Conservation (phyloP, 2,888 invertebrate species). For the Polydrusus cervinus region DNA sequence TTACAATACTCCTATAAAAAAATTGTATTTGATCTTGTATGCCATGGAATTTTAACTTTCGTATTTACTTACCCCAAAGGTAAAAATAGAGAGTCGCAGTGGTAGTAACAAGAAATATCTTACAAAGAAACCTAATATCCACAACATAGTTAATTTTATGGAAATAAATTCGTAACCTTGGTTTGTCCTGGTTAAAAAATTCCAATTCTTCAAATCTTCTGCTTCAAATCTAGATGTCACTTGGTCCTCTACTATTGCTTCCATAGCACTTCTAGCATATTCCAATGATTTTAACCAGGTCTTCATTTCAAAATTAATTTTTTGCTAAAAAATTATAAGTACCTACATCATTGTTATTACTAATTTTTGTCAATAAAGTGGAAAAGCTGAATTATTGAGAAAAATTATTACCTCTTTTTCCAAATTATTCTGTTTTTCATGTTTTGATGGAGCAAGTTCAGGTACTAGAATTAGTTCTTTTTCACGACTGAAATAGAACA, state of each 20-base stretch:
- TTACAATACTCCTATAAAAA: no score
- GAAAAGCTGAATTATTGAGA: not conserved
- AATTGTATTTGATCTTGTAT: no score
- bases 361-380: no score
- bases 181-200: constrained; percentile 95
- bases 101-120: constrained; percentile 95
- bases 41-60: no score
- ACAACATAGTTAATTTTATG: constrained; percentile 93
- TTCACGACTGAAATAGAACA: constrained; percentile 77
- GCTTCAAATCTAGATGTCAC: constrained; percentile 97
- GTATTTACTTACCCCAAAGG: constrained; percentile 84
- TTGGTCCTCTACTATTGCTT: constrained; percentile 98
- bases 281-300: constrained; percentile 84
- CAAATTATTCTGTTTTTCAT: constrained; percentile 59
- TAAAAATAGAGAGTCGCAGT: constrained; percentile 86
- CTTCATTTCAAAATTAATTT: constrained; percentile 85
- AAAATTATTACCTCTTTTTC: constrained; percentile 46
- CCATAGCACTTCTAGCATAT: constrained; percentile 94
- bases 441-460: constrained; percentile 75
- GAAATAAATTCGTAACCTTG: constrained; percentile 94
- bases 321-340: constrained; percentile 66
- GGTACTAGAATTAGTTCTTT: constrained; percentile 84
- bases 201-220: constrained; percentile 97
- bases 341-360: no score
- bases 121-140: constrained; percentile 94